A percentile compares a stretch with the other conserved stretches of the same genome.
phyloP scores from a whole-genome alignment of 2,888 invertebrate species.

The Deroplatys truncata region DNA sequence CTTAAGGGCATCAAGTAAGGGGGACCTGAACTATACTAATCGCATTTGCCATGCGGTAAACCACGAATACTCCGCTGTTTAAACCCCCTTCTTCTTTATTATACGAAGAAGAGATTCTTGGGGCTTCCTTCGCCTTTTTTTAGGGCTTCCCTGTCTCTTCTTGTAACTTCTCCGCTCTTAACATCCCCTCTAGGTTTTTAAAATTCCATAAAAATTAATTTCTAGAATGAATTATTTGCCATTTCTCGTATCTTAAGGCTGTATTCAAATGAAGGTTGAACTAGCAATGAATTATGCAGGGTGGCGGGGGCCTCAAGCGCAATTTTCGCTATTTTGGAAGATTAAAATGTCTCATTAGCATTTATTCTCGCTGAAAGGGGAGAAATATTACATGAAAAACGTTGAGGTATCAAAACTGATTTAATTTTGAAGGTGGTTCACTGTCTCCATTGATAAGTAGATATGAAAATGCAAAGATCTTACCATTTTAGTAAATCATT shows the following conservation, averaged over 20 bases:
- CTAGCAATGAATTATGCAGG: neutral
- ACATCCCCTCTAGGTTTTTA: neutral
- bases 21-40: slow-evolving; percentile 1
- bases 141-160: neutral
- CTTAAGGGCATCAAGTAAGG: neutral
- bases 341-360: neutral
- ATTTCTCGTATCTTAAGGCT: neutral
- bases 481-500: too few relatives aligned
- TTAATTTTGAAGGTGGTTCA: neutral
- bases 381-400: neutral
- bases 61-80: neutral
- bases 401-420: neutral
- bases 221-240: neutral
- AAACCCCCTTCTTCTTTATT: neutral
- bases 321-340: neutral
- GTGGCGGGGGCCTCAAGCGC: neutral
- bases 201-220: neutral
- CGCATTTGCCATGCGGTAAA: slow-evolving; percentile 14
- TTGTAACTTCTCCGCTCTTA: neutral
- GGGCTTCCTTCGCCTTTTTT: neutral
- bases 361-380: neutral
- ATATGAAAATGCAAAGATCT: too few relatives aligned
- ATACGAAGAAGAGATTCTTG: neutral
- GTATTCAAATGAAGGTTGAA: neutral
- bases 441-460: too few relatives aligned